Percentiles rank a stretch among this genome's conserved stretches.
These are phyloP conservation scores for Scylla paramamosain DNA, from an alignment of 1,140 invertebrate species.

Conservation along the genomic window DNA sequence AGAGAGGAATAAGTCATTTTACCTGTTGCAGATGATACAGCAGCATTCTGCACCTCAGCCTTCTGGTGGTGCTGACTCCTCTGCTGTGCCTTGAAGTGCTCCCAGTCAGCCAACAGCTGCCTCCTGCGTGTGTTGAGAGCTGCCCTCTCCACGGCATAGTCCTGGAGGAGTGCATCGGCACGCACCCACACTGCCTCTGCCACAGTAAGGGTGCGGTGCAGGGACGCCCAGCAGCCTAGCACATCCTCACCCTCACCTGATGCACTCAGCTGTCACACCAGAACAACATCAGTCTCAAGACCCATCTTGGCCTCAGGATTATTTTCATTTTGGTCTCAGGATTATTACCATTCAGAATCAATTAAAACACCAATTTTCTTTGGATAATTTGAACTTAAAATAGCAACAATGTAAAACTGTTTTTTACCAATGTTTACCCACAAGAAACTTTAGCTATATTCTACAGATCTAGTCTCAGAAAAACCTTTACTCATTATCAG, in stretches of 20 bases:
- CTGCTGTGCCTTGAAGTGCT: conserved; percentile 73
- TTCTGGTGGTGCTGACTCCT: conserved; percentile 59
- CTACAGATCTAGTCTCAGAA: no score
- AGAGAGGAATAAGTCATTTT: background rate
- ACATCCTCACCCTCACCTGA: conserved; percentile 60
- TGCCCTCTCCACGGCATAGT: conserved; percentile 72
- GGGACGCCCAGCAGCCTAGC: conserved; percentile 66
- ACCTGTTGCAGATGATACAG: conserved; percentile 51
- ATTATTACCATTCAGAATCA: background rate
- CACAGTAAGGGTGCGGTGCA: conserved; percentile 62
- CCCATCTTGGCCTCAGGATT: no score
- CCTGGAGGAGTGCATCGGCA: conserved; percentile 68
- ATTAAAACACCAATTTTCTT: background rate
- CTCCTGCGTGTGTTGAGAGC: conserved; percentile 67
- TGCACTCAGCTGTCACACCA: conserved; percentile 47
- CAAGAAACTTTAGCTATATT: no score
- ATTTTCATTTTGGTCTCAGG: no score
- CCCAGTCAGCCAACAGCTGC: conserved; percentile 72
- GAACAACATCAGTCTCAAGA: background rate
- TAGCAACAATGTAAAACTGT: background rate
- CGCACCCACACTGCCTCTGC: conserved; percentile 70
- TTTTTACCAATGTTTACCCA: no score
- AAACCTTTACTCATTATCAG: no score
- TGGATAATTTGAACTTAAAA: background rate
- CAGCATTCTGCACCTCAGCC: conserved; percentile 41